phyloP scores from a whole-genome alignment of 2,797 vertebrate genomes.

The Balearica regulorum region DNA sequence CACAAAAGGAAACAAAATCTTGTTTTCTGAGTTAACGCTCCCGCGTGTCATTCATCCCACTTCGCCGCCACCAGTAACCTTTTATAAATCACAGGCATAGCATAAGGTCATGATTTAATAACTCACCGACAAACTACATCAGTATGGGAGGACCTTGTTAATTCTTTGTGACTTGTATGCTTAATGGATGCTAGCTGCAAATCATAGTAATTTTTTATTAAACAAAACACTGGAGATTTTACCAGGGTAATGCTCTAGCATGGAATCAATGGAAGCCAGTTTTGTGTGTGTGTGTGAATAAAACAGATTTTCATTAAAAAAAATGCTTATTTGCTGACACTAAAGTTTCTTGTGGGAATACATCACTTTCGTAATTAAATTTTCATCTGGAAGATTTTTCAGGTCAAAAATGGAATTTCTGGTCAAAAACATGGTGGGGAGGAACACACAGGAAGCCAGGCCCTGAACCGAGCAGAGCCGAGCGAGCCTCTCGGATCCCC shows the following conservation, averaged over 20 bases:
- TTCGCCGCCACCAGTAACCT: background rate
- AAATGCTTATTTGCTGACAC: conserved; percentile 37
- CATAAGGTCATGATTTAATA: background rate
- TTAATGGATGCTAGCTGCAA: background rate
- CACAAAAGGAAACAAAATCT: background rate
- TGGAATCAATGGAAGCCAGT: background rate
- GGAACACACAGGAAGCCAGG: conserved; percentile 40
- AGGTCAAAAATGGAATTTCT: conserved; percentile 61
- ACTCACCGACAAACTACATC: background rate
- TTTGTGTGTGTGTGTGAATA: background rate
- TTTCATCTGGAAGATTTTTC: conserved; percentile 63
- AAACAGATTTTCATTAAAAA: background rate
- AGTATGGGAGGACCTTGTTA: rapidly evolving
- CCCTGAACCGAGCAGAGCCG: background rate
- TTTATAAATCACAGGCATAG: background rate
- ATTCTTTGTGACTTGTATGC: background rate
- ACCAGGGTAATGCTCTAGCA: background rate
- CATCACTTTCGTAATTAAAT: conserved; percentile 43
- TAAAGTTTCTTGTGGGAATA: conserved; percentile 54
- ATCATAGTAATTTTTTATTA: background rate
- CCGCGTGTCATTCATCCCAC: background rate
- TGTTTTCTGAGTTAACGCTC: background rate
- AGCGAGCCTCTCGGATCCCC: background rate
- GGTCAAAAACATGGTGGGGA: conserved; percentile 7
- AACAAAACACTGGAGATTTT: background rate